Percentiles rank a stretch among this genome's conserved stretches.
phyloP scores from a whole-genome alignment of 2,113 vertebrate species.

The Pedionomus torquatus region DNA sequence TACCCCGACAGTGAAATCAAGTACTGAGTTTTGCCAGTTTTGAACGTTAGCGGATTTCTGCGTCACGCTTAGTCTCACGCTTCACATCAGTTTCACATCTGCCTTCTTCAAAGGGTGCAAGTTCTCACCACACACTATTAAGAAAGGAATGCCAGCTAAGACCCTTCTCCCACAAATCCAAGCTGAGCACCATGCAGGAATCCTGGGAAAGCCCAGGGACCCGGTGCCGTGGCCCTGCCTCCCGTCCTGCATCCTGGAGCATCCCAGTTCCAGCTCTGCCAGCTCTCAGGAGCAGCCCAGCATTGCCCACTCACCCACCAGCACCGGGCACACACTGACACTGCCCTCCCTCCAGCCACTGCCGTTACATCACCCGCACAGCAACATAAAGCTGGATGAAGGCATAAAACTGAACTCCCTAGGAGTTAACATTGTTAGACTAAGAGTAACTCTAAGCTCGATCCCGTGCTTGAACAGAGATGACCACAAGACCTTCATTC shows the following conservation, averaged over 20 bases:
- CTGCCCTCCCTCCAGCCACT: not conserved
- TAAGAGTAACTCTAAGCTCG: not conserved
- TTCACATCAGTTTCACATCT: not conserved
- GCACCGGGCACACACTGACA: rapidly evolving
- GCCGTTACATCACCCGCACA: rapidly evolving
- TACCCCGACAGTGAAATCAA: rapidly evolving
- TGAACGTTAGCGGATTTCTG: no score
- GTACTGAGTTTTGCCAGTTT: rapidly evolving
- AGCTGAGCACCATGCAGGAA: rapidly evolving
- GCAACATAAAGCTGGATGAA: not conserved
- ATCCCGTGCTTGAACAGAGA: not conserved
- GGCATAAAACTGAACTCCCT: rapidly evolving
- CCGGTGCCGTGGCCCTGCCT: rapidly evolving
- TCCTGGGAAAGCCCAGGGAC: rapidly evolving
- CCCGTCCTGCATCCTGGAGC: rapidly evolving
- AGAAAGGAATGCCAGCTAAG: rapidly evolving
- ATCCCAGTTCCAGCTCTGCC: not conserved
- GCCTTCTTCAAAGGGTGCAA: not conserved
- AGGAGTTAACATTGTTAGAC: rapidly evolving
- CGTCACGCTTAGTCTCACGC: rapidly evolving
- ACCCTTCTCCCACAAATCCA: not conserved
- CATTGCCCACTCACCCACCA: rapidly evolving
- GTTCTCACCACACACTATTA: not conserved
- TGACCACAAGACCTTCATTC: not conserved
- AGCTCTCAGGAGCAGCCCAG: not conserved